phyloP scores from a whole-genome alignment of 2,888 invertebrate genomes.

The Autographa pulchrina region DNA sequence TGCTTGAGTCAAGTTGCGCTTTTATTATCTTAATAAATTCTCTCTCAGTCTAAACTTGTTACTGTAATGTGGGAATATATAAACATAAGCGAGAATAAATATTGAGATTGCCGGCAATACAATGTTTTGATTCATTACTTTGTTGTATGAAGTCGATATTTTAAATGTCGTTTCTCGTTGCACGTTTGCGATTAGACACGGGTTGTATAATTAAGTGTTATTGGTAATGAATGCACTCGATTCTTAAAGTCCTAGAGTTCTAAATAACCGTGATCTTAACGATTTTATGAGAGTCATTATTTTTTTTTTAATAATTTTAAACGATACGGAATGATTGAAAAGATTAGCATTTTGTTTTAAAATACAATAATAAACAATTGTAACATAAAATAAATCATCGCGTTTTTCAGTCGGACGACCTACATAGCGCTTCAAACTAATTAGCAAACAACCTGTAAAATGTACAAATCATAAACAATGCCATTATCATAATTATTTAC shows the following conservation, averaged over 20 bases:
- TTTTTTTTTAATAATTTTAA: too few species aligned
- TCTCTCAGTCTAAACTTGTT: slow-evolving; percentile 58
- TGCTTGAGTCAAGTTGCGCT: slow-evolving; percentile 72
- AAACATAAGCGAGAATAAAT: slow-evolving; percentile 37
- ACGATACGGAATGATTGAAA: too few species aligned
- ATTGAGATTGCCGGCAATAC: slow-evolving; percentile 28
- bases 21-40: slow-evolving; percentile 63
- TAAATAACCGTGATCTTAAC: not conserved
- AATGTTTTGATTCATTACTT: slow-evolving; percentile 16
- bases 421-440: not conserved
- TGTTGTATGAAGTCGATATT: slow-evolving; percentile 6
- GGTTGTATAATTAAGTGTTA: slow-evolving; percentile 5
- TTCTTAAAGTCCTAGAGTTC: not conserved
- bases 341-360: too few species aligned
- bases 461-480: not conserved
- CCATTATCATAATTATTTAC: slow-evolving; percentile 11
- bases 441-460: not conserved
- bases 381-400: not conserved
- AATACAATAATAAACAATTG: not conserved
- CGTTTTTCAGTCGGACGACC: slow-evolving; percentile 2
- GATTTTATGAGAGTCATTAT: not conserved
- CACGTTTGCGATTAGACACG: slow-evolving; percentile 33
- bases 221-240: not conserved
- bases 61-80: slow-evolving; percentile 56
- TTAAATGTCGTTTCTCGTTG: slow-evolving; percentile 7